phyloP scores from a whole-genome alignment of 1,140 invertebrate genomes.

The Brachionus paranguensis region DNA sequence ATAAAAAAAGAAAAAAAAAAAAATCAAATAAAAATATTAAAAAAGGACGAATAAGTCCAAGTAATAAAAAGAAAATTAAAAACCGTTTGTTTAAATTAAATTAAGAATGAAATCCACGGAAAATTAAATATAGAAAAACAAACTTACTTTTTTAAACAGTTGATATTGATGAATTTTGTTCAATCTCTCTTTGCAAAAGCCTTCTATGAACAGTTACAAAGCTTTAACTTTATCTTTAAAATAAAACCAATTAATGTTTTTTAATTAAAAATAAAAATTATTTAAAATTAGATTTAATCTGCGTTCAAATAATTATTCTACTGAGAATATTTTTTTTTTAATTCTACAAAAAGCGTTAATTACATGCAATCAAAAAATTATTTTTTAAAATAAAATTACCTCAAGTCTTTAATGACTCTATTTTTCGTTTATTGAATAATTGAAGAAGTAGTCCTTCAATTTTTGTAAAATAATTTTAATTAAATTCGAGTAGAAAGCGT shows the following conservation, averaged over 20 bases:
- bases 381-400: background rate
- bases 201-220: background rate
- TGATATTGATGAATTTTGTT: background rate
- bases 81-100: too few species aligned
- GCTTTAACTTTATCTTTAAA: background rate
- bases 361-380: background rate
- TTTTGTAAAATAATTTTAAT: background rate
- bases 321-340: too few species aligned
- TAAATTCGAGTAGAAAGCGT: background rate
- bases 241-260: background rate
- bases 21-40: too few species aligned
- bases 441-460: background rate
- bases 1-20: too few species aligned
- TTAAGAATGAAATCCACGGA: too few species aligned
- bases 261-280: background rate
- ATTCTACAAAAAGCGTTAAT: too few species aligned
- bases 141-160: background rate
- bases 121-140: background rate
- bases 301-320: too few species aligned
- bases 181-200: background rate
- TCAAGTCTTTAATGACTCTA: background rate
- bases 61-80: too few species aligned
- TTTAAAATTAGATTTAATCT: too few species aligned
- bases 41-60: too few species aligned
- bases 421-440: background rate